A percentile compares a stretch with the other conserved stretches of the same genome.
phyloP scores from a whole-genome alignment of 2,113 vertebrate genomes.

The Cyphomyrus plagiostoma region DNA sequence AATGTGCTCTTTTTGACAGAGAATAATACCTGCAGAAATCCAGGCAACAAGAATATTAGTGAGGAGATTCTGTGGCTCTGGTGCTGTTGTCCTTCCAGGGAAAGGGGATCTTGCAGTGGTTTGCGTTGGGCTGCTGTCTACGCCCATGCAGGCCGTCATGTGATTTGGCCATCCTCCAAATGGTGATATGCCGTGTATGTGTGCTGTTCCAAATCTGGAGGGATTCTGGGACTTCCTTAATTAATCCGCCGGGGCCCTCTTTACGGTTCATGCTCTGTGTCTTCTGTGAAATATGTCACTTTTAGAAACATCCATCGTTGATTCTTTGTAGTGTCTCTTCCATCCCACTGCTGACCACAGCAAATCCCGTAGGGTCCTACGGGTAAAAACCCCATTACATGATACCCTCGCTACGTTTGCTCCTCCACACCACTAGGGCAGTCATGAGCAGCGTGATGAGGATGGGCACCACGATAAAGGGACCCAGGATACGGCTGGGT shows the following conservation, averaged over 20 bases:
- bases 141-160: background rate
- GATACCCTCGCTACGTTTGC: constrained; percentile 78
- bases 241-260: background rate
- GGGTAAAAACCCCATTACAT: constrained; percentile 47
- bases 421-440: constrained; percentile 82
- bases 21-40: background rate
- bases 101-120: background rate
- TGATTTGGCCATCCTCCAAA: background rate
- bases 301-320: background rate
- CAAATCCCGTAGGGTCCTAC: background rate
- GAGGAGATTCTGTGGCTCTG: background rate
- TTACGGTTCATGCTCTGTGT: background rate
- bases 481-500: constrained; percentile 72
- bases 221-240: background rate
- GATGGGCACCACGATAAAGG: constrained; percentile 78
- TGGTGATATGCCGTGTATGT: background rate
- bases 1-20: constrained; percentile 11
- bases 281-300: background rate
- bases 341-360: background rate
- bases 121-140: background rate
- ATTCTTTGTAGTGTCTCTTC: background rate
- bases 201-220: background rate
- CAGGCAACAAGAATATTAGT: background rate
- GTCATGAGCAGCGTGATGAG: constrained; percentile 82
- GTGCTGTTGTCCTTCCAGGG: background rate